Conservation (phyloP, 2,113 vertebrate species). For the Paralichthys olivaceus region DNA sequence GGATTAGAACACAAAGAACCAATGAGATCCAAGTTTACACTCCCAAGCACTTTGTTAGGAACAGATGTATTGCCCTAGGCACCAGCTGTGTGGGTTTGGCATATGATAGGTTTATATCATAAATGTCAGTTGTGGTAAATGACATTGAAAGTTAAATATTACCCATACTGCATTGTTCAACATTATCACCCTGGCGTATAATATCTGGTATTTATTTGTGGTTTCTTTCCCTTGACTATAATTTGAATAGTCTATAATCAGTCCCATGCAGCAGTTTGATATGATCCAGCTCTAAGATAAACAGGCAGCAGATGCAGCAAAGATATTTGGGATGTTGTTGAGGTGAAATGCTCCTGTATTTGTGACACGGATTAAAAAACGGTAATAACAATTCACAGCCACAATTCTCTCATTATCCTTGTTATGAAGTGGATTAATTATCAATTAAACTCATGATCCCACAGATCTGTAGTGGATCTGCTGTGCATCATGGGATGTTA, state of each 20-base stretch:
- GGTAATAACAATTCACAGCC: conserved; percentile 68
- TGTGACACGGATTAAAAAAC: conserved; percentile 41
- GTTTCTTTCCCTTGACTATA: background rate
- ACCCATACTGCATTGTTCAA: too few relatives aligned
- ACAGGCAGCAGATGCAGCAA: conserved; percentile 21
- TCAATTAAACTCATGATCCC: conserved; percentile 76
- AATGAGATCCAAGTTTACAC: too few relatives aligned
- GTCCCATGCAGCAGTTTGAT: background rate
- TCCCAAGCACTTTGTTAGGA: too few relatives aligned
- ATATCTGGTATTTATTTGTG: background rate
- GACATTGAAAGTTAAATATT: background rate
- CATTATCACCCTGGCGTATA: background rate
- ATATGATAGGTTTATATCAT: too few relatives aligned
- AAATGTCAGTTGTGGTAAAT: too few relatives aligned
- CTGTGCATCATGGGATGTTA: conserved; percentile 47
- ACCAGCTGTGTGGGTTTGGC: too few relatives aligned
- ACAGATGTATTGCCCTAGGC: too few relatives aligned
- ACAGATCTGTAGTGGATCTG: conserved; percentile 63
- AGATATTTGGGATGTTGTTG: conserved; percentile 26
- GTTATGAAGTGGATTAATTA: conserved; percentile 80
- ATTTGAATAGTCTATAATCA: background rate
- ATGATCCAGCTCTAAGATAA: conserved; percentile 7
- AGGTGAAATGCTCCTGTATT: conserved; percentile 35
- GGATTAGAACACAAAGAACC: too few relatives aligned
- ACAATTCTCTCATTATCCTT: conserved; percentile 65